These are phyloP conservation scores for Lordiphosa fenestrarum DNA, from an alignment of 2,888 invertebrate species.

Conservation along the genomic window DNA sequence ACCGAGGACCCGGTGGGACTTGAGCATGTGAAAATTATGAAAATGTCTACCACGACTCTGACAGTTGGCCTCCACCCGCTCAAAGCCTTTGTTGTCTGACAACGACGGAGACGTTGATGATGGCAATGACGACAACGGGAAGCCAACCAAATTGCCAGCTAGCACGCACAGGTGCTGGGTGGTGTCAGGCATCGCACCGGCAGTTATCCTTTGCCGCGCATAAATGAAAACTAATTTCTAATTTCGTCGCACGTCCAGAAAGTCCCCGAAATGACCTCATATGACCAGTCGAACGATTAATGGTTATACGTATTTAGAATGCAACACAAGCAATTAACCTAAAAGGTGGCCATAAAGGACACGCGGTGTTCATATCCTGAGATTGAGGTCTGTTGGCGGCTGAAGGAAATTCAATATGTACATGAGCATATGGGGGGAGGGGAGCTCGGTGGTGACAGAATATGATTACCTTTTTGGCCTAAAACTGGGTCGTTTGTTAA, in stretches of 20 bases:
- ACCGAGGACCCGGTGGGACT: constrained; percentile 20
- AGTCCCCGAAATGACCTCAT: constrained; percentile 61
- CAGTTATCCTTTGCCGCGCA: constrained; percentile 29
- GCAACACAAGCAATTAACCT: constrained; percentile 74
- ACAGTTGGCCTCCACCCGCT: constrained; percentile 35
- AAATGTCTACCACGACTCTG: constrained; percentile 56
- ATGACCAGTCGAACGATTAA: constrained; percentile 29
- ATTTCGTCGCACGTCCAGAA: constrained; percentile 2
- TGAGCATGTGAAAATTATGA: constrained; percentile 66
- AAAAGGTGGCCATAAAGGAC: constrained; percentile 68
- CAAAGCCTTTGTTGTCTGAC: constrained; percentile 69
- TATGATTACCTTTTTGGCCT: too few relatives aligned
- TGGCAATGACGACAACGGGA: constrained; percentile 9
- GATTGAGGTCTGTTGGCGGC: constrained; percentile 14
- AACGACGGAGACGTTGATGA: constrained; percentile 15
- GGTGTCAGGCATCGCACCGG: constrained; percentile 30
- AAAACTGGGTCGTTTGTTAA: too few relatives aligned
- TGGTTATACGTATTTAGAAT: constrained; percentile 26
- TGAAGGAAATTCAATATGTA: constrained; percentile 54
- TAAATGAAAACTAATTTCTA: constrained; percentile 58
- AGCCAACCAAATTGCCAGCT: constrained; percentile 48
- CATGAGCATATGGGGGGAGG: neutral
- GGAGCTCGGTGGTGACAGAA: neutral
- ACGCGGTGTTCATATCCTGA: constrained; percentile 12
- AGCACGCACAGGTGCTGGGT: constrained; percentile 56